Percentiles rank a stretch among this genome's conserved stretches.
phyloP scores from a whole-genome alignment of 2,888 invertebrate species.

The Drosophila ezoana region DNA sequence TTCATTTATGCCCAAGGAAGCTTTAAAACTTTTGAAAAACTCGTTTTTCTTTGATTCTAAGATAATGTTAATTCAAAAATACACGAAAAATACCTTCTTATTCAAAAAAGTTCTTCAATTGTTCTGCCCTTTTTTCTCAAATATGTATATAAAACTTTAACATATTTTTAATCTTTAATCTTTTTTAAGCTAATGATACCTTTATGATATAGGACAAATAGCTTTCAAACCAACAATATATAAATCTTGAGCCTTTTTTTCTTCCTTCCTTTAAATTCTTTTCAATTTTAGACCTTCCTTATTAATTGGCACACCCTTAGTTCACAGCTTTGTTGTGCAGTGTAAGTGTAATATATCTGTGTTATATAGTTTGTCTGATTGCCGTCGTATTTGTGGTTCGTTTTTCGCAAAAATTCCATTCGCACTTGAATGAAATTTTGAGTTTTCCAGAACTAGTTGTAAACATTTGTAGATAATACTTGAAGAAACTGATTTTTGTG shows the following conservation, averaged over 20 bases:
- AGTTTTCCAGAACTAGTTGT: conserved; percentile 1
- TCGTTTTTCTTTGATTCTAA: too few relatives aligned
- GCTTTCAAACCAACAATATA: too few relatives aligned
- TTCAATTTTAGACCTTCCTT: too few relatives aligned
- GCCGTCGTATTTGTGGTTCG: neutral
- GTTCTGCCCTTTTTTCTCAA: neutral
- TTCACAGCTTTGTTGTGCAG: conserved; percentile 3
- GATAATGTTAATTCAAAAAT: too few relatives aligned
- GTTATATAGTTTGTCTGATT: conserved; percentile 1
- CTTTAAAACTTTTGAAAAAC: neutral
- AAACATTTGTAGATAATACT: neutral
- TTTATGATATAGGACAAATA: too few relatives aligned
- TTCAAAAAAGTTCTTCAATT: neutral
- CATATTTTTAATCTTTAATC: neutral
- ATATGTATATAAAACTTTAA: too few relatives aligned
- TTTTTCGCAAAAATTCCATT: neutral
- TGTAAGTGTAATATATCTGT: conserved; percentile 6
- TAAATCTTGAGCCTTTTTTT: neutral
- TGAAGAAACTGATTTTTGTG: too few relatives aligned
- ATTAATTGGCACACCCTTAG: neutral
- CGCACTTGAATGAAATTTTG: neutral
- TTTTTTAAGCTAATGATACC: too few relatives aligned
- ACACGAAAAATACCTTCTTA: too few relatives aligned
- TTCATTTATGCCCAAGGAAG: neutral
- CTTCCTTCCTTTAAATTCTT: neutral